Evolutionary conservation across 2,888 invertebrate genomes (phyloP).

Genomic region (Dusona sp.): DNA sequence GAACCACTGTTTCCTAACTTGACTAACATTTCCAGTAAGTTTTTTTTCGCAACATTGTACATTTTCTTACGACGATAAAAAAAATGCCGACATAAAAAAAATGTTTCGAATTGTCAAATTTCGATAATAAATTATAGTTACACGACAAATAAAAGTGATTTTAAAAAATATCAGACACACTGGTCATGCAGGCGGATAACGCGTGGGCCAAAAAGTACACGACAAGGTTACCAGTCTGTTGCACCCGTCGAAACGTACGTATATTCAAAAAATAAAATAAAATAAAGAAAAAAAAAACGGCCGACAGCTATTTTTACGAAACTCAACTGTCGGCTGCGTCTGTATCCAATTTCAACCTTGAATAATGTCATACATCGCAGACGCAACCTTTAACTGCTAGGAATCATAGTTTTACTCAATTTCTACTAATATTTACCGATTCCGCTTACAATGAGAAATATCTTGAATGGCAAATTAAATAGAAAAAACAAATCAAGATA

Average conservation of each 20-base stretch:
- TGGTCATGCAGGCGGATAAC: conserved; percentile 10
- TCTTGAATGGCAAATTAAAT: background rate
- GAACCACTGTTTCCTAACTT: background rate
- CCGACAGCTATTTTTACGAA: conserved; percentile 77
- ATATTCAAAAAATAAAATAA: conserved; percentile 52
- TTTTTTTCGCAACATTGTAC: background rate
- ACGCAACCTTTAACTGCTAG: conserved; percentile 42
- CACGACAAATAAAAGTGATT: background rate
- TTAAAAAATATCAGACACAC: background rate
- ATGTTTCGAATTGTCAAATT: background rate
- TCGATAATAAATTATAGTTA: background rate
- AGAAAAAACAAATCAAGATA: background rate
- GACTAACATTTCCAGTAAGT: background rate
- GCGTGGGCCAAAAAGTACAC: conserved; percentile 63
- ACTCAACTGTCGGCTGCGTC: conserved; percentile 32
- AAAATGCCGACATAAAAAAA: background rate
- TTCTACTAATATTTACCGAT: background rate
- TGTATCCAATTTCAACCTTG: conserved; percentile 47
- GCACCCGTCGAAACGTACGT: conserved; percentile 73
- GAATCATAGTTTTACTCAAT: conserved; percentile 15
- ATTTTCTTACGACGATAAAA: background rate
- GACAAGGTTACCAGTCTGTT: conserved; percentile 77
- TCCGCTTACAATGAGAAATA: background rate
- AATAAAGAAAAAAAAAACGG: conserved; percentile 70
- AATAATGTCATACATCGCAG: conserved; percentile 32